A percentile compares a stretch with the other conserved stretches of the same genome.
Conservation (phyloP, 2,888 invertebrate genomes). For the Epinotia ramella region DNA sequence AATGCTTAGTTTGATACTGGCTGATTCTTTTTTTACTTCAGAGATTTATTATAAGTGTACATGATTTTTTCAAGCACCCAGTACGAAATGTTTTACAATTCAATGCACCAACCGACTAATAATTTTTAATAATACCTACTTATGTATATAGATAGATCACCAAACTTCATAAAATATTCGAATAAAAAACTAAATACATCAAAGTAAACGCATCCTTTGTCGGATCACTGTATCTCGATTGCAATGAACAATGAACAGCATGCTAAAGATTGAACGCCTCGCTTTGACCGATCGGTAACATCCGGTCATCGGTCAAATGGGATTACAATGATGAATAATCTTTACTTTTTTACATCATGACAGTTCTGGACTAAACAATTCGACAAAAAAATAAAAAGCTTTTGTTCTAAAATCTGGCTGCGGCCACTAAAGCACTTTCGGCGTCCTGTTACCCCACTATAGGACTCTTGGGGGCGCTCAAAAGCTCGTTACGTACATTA, state of each 20-base stretch:
- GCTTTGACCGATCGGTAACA: conserved; percentile 31
- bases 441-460: conserved; percentile 41
- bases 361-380: conserved; percentile 26
- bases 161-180: background rate
- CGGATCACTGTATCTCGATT: background rate
- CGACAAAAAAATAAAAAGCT: conserved; percentile 21
- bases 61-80: too few species aligned
- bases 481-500: conserved; percentile 44
- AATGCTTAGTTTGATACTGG: too few species aligned
- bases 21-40: too few species aligned
- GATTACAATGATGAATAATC: conserved; percentile 29
- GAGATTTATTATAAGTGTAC: too few species aligned
- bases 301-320: conserved; percentile 38
- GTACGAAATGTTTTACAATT: too few species aligned
- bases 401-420: conserved; percentile 39
- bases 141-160: background rate
- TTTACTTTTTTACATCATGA: conserved; percentile 15
- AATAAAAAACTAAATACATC: background rate
- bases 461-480: conserved; percentile 40
- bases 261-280: conserved; percentile 12
- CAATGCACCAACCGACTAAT: too few species aligned
- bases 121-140: too few species aligned
- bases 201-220: conserved; percentile 10
- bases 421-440: conserved; percentile 38
- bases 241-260: conserved; percentile 20